Conservation (phyloP, 2,797 vertebrate species). For the Acipenser oxyrinchus region DNA sequence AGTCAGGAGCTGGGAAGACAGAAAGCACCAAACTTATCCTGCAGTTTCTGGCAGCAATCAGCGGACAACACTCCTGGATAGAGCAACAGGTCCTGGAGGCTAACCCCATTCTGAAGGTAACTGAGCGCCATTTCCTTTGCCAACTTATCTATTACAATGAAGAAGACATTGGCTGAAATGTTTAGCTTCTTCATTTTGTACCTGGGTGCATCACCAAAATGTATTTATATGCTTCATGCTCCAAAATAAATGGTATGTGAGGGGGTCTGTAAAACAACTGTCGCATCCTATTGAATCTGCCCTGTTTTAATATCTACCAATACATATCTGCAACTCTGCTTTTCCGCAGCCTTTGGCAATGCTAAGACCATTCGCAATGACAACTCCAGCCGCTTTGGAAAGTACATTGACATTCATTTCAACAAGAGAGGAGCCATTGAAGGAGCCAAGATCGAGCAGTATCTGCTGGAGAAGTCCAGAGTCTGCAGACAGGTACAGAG, state of each 20-base stretch:
- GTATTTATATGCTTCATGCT: no score
- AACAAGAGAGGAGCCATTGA: conserved; percentile 93
- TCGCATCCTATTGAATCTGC: no score
- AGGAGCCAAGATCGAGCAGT: conserved; percentile 94
- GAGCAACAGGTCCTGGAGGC: conserved; percentile 96
- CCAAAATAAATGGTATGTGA: no score
- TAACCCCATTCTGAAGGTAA: conserved; percentile 90
- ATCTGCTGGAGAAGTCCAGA: conserved; percentile 91
- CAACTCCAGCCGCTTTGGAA: conserved; percentile 94
- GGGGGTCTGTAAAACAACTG: neutral
- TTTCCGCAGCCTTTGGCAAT: conserved; percentile 79
- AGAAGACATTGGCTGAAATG: no score
- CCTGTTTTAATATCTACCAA: neutral
- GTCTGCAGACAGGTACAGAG: conserved; percentile 85
- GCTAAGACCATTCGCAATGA: conserved; percentile 96
- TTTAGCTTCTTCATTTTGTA: no score
- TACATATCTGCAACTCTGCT: neutral
- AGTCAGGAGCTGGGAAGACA: conserved; percentile 92
- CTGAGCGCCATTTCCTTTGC: conserved; percentile 8
- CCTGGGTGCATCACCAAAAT: no score
- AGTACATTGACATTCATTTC: conserved; percentile 97
- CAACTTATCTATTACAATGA: neutral
- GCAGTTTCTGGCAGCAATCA: conserved; percentile 92
- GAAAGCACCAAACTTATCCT: conserved; percentile 95
- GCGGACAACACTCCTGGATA: conserved; percentile 95